Conservation (phyloP, 2,113 vertebrate genomes). For the Numenius arquata region DNA sequence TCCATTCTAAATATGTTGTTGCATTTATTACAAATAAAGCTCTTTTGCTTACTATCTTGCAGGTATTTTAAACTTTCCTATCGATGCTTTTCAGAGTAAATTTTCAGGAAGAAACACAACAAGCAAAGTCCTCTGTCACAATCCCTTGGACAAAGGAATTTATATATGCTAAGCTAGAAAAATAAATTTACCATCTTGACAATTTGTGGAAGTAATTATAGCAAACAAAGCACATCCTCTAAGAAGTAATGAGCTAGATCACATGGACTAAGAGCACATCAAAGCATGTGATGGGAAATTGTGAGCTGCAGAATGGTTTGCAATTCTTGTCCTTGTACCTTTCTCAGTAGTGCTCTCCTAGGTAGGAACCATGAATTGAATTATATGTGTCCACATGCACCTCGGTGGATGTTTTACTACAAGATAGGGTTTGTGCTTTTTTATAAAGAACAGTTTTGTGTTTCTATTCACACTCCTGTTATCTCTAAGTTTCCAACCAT, state of each 20-base stretch:
- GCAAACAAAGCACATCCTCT: background rate
- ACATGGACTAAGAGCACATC: background rate
- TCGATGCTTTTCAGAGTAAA: background rate
- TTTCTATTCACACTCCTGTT: background rate
- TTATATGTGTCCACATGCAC: rapidly evolving
- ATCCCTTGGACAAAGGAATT: background rate
- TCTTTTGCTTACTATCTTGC: background rate
- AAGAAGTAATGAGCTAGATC: background rate
- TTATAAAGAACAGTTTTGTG: background rate
- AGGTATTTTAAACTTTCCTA: background rate
- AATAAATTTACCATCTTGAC: background rate
- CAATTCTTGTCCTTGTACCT: background rate
- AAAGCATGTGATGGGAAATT: background rate
- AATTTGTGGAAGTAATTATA: background rate
- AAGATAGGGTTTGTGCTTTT: background rate
- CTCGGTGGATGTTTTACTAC: background rate
- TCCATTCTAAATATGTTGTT: background rate
- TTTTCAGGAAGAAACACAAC: background rate
- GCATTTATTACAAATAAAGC: background rate
- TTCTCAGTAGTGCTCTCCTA: background rate
- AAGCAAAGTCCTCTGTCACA: background rate
- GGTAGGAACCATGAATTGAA: background rate
- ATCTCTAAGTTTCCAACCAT: background rate
- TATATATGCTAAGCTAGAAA: background rate
- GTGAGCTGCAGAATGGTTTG: background rate